These are phyloP conservation scores for Aphelinus atriplicis DNA, from an alignment of 1,140 invertebrate genomes.

Conservation along the genomic window DNA sequence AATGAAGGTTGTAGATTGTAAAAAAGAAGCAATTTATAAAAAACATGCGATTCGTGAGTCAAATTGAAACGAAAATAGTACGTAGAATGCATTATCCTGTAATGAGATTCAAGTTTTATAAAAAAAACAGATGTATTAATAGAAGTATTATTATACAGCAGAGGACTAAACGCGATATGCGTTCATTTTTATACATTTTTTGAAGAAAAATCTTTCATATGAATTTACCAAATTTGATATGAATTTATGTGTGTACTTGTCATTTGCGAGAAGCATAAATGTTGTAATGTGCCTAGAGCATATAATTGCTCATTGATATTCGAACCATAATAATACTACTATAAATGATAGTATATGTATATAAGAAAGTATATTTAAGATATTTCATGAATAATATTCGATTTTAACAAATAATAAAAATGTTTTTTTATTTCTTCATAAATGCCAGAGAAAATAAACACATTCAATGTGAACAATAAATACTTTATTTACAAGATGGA, in stretches of 20 bases:
- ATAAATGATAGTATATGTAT: constrained; percentile 44
- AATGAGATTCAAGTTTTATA: constrained; percentile 31
- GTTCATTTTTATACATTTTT: constrained; percentile 34
- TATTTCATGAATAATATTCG: constrained; percentile 33
- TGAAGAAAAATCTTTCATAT: constrained; percentile 41
- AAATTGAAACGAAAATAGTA: constrained; percentile 15
- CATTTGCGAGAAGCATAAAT: constrained; percentile 29
- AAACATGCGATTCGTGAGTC: constrained; percentile 11
- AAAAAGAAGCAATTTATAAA: constrained; percentile 25
- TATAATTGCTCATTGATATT: constrained; percentile 47
- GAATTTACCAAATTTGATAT: constrained; percentile 46
- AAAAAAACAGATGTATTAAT: constrained; percentile 31
- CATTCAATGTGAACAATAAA: constrained; percentile 50
- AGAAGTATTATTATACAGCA: constrained; percentile 36
- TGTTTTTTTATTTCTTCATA: constrained; percentile 25
- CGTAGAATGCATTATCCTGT: constrained; percentile 2
- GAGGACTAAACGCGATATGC: constrained; percentile 9
- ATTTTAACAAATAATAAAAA: constrained; percentile 34
- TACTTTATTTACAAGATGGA: constrained; percentile 56
- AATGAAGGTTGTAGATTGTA: constrained; percentile 35
- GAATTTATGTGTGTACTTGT: constrained; percentile 30
- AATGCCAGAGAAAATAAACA: constrained; percentile 14
- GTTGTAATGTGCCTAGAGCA: constrained; percentile 43
- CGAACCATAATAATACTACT: constrained; percentile 35
- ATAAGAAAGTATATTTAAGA: constrained; percentile 38